phyloP scores from a whole-genome alignment of 2,113 vertebrate genomes.

The Hymenochirus boettgeri region DNA sequence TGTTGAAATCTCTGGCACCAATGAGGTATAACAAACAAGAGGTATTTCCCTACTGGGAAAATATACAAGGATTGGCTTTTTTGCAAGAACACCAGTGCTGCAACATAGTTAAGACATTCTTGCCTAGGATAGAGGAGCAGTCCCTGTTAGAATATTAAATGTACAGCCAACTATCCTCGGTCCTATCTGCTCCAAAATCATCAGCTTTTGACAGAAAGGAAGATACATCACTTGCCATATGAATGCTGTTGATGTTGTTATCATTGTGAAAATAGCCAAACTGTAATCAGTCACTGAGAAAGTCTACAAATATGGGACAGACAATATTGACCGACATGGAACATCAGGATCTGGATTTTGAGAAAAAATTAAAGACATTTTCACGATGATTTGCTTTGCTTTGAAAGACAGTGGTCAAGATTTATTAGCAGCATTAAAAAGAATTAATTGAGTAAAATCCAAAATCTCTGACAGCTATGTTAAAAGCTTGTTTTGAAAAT shows the following conservation, averaged over 20 bases:
- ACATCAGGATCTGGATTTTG: not conserved
- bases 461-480: no score
- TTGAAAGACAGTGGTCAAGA: no score
- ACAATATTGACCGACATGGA: not conserved
- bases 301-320: not conserved
- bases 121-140: conserved; percentile 39
- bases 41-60: conserved; percentile 48
- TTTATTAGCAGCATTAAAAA: no score
- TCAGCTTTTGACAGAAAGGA: conserved; percentile 10
- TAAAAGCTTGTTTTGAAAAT: no score
- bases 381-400: no score
- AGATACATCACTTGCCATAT: conserved; percentile 14
- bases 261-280: not conserved
- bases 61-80: conserved; percentile 48
- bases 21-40: conserved; percentile 43
- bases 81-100: conserved; percentile 57
- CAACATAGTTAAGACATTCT: conserved; percentile 46
- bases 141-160: conserved; percentile 39
- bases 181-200: conserved; percentile 34
- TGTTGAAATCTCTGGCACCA: conserved; percentile 61
- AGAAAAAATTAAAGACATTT: not conserved
- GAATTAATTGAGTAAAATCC: no score
- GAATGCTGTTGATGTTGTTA: conserved; percentile 7
- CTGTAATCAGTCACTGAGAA: conserved; percentile 8
- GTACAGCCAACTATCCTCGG: conserved; percentile 30